Evolutionary conservation across 1,140 invertebrate genomes (phyloP).

Genomic region (Cherax quadricarinatus): DNA sequence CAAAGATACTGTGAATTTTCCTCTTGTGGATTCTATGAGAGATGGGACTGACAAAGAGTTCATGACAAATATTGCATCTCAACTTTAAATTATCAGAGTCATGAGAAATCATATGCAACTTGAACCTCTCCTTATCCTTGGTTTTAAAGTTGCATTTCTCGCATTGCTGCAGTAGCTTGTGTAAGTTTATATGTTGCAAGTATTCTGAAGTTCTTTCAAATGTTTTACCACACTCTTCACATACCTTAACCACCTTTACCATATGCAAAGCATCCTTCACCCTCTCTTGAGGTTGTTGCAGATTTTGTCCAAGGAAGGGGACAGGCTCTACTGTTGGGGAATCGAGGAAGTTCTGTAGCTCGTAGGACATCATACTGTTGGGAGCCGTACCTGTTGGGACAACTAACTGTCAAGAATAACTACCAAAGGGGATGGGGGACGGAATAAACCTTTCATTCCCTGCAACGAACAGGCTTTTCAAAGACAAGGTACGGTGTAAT

Average conservation of each 20-base stretch:
- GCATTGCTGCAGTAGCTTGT: slow-evolving; percentile 34
- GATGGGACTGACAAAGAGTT: slow-evolving; percentile 32
- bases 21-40: slow-evolving; percentile 41
- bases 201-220: slow-evolving; percentile 23
- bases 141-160: slow-evolving; percentile 47
- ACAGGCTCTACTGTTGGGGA: slow-evolving; percentile 7
- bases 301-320: background rate
- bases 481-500: background rate
- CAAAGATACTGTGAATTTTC: slow-evolving; percentile 53
- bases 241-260: slow-evolving; percentile 46
- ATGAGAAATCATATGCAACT: slow-evolving; percentile 22
- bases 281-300: background rate
- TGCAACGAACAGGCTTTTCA: background rate
- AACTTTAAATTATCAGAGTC: slow-evolving; percentile 5
- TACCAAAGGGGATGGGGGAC: background rate
- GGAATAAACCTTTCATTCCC: background rate
- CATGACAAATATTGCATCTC: slow-evolving; percentile 42
- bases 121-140: slow-evolving; percentile 22
- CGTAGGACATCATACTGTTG: background rate
- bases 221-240: slow-evolving; percentile 35
- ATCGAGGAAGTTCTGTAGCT: background rate
- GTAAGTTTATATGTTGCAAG: slow-evolving; percentile 27
- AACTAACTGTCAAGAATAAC: slow-evolving; percentile 34
- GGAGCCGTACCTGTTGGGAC: slow-evolving; percentile 33
- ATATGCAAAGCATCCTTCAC: background rate